Conservation (phyloP, 2,797 vertebrate genomes). For the Acanthis flammea region DNA sequence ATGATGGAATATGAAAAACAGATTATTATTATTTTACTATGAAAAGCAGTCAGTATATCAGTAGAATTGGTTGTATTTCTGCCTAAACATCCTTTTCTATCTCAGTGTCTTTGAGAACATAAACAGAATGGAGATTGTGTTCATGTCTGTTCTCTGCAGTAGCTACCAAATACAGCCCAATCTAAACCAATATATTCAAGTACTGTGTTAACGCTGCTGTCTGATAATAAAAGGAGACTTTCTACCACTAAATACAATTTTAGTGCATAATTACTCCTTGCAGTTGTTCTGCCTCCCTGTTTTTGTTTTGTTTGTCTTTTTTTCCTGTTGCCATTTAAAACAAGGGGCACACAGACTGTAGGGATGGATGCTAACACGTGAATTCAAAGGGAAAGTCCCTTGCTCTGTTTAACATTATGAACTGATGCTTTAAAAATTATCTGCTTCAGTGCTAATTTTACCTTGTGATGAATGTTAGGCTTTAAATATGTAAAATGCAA, state of each 20-base stretch:
- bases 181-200: background rate
- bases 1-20: background rate
- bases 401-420: slow-evolving; percentile 37
- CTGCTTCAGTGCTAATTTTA: slow-evolving; percentile 47
- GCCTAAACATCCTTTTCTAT: background rate
- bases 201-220: background rate
- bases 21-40: background rate
- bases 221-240: background rate
- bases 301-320: accelerated
- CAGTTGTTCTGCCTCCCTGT: background rate
- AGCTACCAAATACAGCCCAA: background rate
- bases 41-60: background rate
- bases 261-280: background rate
- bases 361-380: background rate
- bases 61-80: background rate
- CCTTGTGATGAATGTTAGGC: background rate
- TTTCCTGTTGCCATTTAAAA: background rate
- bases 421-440: slow-evolving; percentile 34
- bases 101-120: background rate
- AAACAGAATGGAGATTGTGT: background rate
- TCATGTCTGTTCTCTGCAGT: background rate
- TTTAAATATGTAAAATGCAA: slow-evolving; percentile 12
- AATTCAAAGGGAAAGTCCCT: slow-evolving; percentile 20
- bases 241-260: background rate
- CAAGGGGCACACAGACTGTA: background rate